A percentile compares a stretch with the other conserved stretches of the same genome.
Evolutionary conservation across 1,140 invertebrate genomes (phyloP).

Genomic region (Akabosia matsudoensis): DNA sequence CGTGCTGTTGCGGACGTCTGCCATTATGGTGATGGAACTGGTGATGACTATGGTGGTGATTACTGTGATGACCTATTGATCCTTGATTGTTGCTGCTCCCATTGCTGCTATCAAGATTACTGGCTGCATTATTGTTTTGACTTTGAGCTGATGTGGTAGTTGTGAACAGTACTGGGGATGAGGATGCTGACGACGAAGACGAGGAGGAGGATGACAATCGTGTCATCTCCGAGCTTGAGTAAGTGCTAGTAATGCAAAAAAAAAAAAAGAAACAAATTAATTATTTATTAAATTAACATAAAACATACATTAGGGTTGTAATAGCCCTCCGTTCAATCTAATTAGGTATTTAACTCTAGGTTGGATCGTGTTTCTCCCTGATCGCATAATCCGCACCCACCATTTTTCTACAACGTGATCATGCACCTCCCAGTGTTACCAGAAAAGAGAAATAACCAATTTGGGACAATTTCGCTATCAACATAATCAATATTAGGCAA

Average conservation of each 20-base stretch:
- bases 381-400: too few species aligned
- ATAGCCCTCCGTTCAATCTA: too few species aligned
- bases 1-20: background rate
- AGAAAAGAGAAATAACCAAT: too few species aligned
- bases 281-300: background rate
- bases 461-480: too few species aligned
- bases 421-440: too few species aligned
- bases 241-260: conserved; percentile 41
- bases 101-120: background rate
- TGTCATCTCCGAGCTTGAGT: conserved; percentile 47
- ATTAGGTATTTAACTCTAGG: too few species aligned
- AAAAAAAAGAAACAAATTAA: conserved; percentile 12
- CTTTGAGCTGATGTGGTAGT: conserved; percentile 28
- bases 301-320: too few species aligned
- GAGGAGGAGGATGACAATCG: conserved; percentile 44
- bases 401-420: too few species aligned
- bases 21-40: conserved; percentile 4
- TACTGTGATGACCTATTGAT: conserved; percentile 25
- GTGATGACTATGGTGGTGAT: conserved; percentile 32
- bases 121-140: conserved; percentile 4
- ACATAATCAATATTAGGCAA: too few species aligned
- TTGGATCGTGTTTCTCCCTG: too few species aligned
- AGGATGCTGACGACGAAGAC: conserved; percentile 44
- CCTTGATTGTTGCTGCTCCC: conserved; percentile 10
- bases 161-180: conserved; percentile 44